These are phyloP conservation scores for Ochropacha duplaris DNA, from an alignment of 2,888 invertebrate genomes.

Conservation along the genomic window DNA sequence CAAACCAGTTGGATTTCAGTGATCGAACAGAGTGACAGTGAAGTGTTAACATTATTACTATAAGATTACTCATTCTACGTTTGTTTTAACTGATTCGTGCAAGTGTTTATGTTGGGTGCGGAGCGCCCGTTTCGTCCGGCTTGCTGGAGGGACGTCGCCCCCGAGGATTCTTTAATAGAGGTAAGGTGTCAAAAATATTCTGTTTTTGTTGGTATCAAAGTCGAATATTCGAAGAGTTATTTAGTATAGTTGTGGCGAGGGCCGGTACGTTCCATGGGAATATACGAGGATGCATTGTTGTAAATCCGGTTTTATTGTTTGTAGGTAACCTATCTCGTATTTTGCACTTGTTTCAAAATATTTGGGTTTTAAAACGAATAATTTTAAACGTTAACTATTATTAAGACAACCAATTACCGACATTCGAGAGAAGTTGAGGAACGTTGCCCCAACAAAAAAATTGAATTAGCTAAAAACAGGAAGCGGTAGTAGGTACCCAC, in stretches of 20 bases:
- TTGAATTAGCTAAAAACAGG: neutral
- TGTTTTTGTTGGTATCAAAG: conserved; percentile 35
- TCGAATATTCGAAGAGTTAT: conserved; percentile 13
- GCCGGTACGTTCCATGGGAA: conserved; percentile 50
- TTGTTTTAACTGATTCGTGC: conserved; percentile 70
- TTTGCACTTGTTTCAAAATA: neutral
- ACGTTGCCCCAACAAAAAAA: neutral
- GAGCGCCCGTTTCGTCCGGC: conserved; percentile 70
- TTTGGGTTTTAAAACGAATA: neutral
- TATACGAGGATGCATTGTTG: conserved; percentile 32
- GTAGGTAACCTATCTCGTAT: conserved; percentile 5
- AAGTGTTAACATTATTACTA: conserved; percentile 51
- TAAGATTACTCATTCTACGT: conserved; percentile 47
- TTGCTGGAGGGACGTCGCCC: conserved; percentile 78
- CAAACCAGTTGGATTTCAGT: conserved; percentile 73
- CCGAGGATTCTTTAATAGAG: conserved; percentile 70
- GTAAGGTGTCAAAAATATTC: conserved; percentile 56
- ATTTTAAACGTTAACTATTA: neutral
- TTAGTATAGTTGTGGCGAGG: conserved; percentile 35
- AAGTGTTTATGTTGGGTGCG: conserved; percentile 80
- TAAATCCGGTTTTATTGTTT: conserved; percentile 49
- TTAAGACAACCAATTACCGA: neutral
- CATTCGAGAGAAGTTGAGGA: neutral
- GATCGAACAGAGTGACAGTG: conserved; percentile 64
- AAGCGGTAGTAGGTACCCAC: neutral